Base-by-base conservation (phyloP, 2,113 vertebrate genomes). In the Burhinus oedicnemus region DNA sequence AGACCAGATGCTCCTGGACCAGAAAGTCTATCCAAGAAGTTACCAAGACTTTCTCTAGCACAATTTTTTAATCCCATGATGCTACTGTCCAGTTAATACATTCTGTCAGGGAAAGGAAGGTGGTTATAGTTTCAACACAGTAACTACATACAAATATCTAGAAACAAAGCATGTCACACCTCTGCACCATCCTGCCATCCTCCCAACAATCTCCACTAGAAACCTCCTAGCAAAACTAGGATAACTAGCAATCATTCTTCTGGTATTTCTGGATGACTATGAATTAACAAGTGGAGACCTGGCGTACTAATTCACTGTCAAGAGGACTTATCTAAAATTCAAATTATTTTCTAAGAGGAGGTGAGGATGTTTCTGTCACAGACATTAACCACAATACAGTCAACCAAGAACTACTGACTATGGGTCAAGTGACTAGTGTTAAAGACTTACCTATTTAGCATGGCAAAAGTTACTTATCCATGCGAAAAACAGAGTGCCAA, bases 181-280 rank as follows among this genome's bases (percentile, higher is more conserved):
- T 54, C 38, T 4, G 9, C 90, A 49, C n/a, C 44, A 64, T 44
- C n/a, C 57, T 88, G 54, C n/a, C 44, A 64, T 44, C n/a, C 57
- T 88, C 34, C 47, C 82, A 88, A 34, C 32, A 72, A 71, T 14
- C 30, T 23, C 30, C 83, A 68, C 38, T 14, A 76, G n/a, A 87
- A 91, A 60, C 11, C 21, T 55, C 40, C 15, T 34, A 87, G 42
- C 34, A 91, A 78, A 81, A 44, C 21, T 8, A 66, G 25, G 27
- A 45, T 58, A 93, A 92, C 44, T 55, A 89, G 19, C 42, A 87
- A 83, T 57, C n/a, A 36, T 86, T 84, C 34, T 60, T 44, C 55
- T 52, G 54, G 26, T 72, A 85, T 83, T 95, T 94, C 78, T 83
- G 64, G 64, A 89, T 26, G 34, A 95, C 57, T 76, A 91, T 90